A percentile compares a stretch with the other conserved stretches of the same genome.
phyloP scores from a whole-genome alignment of 1,140 invertebrate species.

The Diuraphis noxia region DNA sequence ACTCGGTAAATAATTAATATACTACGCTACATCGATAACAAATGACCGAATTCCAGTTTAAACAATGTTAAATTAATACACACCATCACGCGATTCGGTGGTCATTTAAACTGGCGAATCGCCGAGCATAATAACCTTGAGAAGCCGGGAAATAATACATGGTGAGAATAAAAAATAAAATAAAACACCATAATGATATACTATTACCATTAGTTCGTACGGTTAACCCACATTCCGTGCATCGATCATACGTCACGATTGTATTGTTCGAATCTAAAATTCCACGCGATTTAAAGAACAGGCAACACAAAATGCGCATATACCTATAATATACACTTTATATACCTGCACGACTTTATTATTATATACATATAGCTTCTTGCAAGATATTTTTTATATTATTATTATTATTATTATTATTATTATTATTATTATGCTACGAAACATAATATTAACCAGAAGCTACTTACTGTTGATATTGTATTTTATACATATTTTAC shows the following conservation, averaged over 20 bases:
- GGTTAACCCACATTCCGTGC: conserved; percentile 11
- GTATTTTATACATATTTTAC: not conserved
- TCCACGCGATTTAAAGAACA: not conserved
- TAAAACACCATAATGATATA: conserved; percentile 6
- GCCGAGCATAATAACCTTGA: not conserved
- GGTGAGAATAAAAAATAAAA: not conserved
- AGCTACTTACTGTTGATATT: not conserved
- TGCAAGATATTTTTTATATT: not conserved
- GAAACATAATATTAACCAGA: not conserved
- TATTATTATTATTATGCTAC: not conserved
- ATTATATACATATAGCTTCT: not conserved
- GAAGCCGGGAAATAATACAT: conserved; percentile 7
- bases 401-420: not conserved
- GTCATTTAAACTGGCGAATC: not conserved
- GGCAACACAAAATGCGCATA: too few relatives aligned
- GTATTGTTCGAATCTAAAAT: not conserved
- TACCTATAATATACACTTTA: too few relatives aligned
- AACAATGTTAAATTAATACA: not conserved
- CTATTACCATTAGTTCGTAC: not conserved
- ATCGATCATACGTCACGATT: conserved; percentile 5
- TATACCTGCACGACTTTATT: not conserved
- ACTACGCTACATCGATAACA: not conserved
- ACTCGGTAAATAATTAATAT: not conserved
- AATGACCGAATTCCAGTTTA: conserved; percentile 3
- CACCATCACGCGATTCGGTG: conserved; percentile 15